Base-by-base conservation (phyloP, 2,113 vertebrate genomes). In the Opisthocomus hoazin region DNA sequence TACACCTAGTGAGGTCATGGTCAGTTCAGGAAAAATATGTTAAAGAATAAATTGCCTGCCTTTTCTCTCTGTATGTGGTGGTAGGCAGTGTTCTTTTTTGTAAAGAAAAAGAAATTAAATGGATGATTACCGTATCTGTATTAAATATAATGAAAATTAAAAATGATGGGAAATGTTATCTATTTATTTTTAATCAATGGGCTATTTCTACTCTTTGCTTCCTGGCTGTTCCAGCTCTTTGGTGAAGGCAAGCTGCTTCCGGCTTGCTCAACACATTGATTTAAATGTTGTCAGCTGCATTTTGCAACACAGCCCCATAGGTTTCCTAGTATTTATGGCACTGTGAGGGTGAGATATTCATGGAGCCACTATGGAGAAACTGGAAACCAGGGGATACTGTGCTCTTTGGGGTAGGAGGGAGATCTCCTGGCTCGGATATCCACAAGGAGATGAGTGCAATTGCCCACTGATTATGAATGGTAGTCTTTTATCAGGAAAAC, bases 11-110 rank as follows among this genome's bases (percentile, higher is more conserved):
- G 84, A 93, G 96, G 95, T 96, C 96, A 97, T 29, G 96, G 96
- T 92, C 96, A 95, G 96, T 96, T 94, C 91, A 94, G 95, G 74
- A 96, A 95, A 96, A 94, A 97, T 93, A 94, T 69, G 78, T 93
- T 96, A 73, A 69, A 92, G 89, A 91, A 96, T 85, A 95, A 97
- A 96, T 95, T 0, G 37, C 69, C 60, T 93, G 85, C 69, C 63
- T 89, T 87, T 87, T 90, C 46, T 87, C 57, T 79, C n/a, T 46
- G 29, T 29, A 32, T 91, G 86, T 73, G 86, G 73, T 43, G 48
- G 29, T 73, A 69, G 64, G 56, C 50, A 68, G 41, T 51, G 60
- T 73, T 56, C 45, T 48, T 73, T 76, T 80, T 75, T 18, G 27
- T 26, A 60, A 78, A 56, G 73, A 61, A 76, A 68, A 83, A 84